phyloP scores from a whole-genome alignment of 2,888 invertebrate species.

The Noctua fimbriata region DNA sequence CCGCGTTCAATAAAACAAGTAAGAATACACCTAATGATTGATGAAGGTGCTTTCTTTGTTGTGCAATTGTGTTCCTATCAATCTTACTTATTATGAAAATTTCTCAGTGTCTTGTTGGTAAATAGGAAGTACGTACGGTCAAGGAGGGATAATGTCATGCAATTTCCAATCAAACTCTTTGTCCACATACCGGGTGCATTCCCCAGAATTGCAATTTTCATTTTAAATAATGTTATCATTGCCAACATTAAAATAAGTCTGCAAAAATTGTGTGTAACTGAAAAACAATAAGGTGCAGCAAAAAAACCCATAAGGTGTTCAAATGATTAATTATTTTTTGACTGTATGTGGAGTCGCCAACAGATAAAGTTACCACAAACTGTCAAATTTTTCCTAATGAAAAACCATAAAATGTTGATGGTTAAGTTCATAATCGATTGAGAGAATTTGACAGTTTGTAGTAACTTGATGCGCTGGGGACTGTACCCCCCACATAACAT shows the following conservation, averaged over 20 bases:
- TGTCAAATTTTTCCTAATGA: too few relatives aligned
- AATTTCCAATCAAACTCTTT: background rate
- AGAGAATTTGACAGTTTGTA: too few relatives aligned
- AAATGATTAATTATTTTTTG: background rate
- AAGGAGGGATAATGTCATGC: background rate
- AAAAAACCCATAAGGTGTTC: background rate
- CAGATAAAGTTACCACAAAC: too few relatives aligned
- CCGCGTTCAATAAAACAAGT: slow-evolving; percentile 10
- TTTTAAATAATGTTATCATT: background rate
- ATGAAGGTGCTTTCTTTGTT: slow-evolving; percentile 13
- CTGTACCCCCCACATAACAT: background rate
- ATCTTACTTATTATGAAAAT: slow-evolving; percentile 9
- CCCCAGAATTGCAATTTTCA: background rate
- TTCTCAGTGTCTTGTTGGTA: slow-evolving; percentile 4
- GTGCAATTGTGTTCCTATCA: background rate
- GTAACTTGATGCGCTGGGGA: too few relatives aligned
- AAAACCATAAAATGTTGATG: too few relatives aligned
- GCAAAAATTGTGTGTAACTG: background rate
- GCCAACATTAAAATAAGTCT: background rate
- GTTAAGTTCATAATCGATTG: too few relatives aligned
- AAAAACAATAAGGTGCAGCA: background rate
- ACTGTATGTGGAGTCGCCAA: background rate
- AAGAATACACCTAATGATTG: background rate
- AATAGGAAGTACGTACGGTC: background rate
- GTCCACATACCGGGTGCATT: background rate